These are phyloP conservation scores for Venusia cambrica DNA, from an alignment of 2,888 invertebrate genomes.

Conservation along the genomic window DNA sequence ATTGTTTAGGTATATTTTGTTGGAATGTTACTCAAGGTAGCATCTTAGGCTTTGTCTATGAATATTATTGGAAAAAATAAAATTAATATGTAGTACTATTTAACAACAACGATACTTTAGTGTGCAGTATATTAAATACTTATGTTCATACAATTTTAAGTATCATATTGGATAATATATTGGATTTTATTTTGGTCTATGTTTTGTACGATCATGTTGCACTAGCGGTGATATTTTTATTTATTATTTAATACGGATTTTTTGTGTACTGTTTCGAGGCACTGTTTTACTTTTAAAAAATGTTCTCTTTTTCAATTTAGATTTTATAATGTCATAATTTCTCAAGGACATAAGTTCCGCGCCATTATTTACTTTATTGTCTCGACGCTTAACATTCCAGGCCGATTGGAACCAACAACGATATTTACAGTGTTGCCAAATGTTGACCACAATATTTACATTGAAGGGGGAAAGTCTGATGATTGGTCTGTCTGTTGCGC, in stretches of 20 bases:
- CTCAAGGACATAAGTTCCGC: slow-evolving; percentile 7
- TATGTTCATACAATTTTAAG: slow-evolving; percentile 51
- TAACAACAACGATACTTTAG: too few species aligned
- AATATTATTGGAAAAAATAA: slow-evolving; percentile 46
- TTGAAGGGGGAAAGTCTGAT: slow-evolving; percentile 29
- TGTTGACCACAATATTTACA: slow-evolving; percentile 53
- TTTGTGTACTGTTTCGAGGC: slow-evolving; percentile 50
- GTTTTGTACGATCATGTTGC: slow-evolving; percentile 74
- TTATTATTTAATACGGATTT: slow-evolving; percentile 25
- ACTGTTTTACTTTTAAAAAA: slow-evolving; percentile 38
- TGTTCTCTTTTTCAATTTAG: slow-evolving; percentile 15
- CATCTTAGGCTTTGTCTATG: slow-evolving; percentile 68
- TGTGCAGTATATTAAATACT: too few species aligned
- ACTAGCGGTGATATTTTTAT: slow-evolving; percentile 56
- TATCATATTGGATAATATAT: slow-evolving; percentile 49
- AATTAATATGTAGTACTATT: slow-evolving; percentile 46
- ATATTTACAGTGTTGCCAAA: slow-evolving; percentile 49
- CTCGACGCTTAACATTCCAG: slow-evolving; percentile 51
- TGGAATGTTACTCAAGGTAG: slow-evolving; percentile 73
- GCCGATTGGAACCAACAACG: slow-evolving; percentile 42
- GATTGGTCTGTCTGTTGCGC: too few species aligned
- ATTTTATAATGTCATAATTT: slow-evolving; percentile 14
- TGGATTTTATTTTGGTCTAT: slow-evolving; percentile 73
- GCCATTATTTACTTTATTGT: slow-evolving; percentile 51
- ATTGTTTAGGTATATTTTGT: too few species aligned